Evolutionary conservation across 2,113 vertebrate genomes (phyloP).

Genomic region (Ploceus nigricollis): DNA sequence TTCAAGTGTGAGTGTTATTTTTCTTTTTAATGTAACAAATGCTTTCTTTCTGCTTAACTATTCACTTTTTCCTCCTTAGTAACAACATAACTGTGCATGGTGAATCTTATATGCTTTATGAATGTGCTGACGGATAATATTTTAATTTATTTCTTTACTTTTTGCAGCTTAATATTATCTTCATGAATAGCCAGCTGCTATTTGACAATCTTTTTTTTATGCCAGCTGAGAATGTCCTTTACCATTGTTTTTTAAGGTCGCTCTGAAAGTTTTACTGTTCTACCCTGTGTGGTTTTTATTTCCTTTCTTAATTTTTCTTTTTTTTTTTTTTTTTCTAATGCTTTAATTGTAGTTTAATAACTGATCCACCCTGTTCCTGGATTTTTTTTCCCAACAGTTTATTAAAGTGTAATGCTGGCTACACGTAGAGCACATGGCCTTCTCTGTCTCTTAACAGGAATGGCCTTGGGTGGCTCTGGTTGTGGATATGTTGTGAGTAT

Average conservation of each 20-base stretch:
- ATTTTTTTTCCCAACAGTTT: background rate
- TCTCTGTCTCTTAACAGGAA: background rate
- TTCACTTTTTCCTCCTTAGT: background rate
- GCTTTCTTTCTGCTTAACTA: background rate
- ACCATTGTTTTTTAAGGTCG: background rate
- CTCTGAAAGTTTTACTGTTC: background rate
- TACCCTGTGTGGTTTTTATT: background rate
- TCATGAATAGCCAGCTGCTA: background rate
- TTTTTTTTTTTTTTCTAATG: background rate
- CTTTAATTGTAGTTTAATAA: background rate
- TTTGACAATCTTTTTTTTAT: background rate
- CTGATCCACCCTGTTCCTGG: background rate
- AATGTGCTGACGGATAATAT: background rate
- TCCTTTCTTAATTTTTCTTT: fast-evolving
- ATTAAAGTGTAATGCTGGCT: background rate
- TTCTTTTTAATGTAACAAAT: background rate
- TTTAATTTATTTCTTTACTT: background rate
- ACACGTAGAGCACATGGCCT: background rate
- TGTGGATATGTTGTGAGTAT: background rate
- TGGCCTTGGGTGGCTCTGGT: background rate
- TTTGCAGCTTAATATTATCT: background rate
- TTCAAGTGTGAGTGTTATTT: background rate
- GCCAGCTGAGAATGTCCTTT: background rate
- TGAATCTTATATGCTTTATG: background rate
- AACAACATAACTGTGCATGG: background rate